Percentiles rank a stretch among this genome's conserved stretches.
phyloP scores from a whole-genome alignment of 1,140 invertebrate genomes.

The Hestina assimilis region DNA sequence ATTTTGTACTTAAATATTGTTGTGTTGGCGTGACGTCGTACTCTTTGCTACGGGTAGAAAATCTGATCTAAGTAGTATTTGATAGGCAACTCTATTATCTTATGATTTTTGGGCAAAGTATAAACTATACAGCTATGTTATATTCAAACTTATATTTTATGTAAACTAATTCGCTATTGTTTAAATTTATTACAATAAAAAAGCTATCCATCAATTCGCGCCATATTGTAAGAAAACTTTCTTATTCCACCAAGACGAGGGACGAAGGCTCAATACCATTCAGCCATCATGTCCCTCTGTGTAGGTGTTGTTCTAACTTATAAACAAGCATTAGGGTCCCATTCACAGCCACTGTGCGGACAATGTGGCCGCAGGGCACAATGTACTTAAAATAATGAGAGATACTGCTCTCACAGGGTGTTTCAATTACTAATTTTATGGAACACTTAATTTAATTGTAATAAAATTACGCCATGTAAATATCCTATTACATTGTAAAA shows the following conservation, averaged over 20 bases:
- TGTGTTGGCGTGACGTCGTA: no score
- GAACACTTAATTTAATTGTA: no score
- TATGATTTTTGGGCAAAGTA: no score
- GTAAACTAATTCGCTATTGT: neutral
- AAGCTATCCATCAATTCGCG: slow-evolving; percentile 22
- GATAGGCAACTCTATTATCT: no score
- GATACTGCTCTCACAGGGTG: slow-evolving; percentile 30
- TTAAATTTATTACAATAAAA: neutral
- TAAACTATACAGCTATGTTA: no score
- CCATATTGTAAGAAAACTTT: slow-evolving; percentile 26
- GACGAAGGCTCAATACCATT: slow-evolving; percentile 14
- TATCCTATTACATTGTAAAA: neutral
- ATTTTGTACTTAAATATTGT: no score
- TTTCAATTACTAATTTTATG: no score
- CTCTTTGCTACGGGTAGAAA: no score
- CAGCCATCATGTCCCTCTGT: slow-evolving; percentile 20
- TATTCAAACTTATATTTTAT: neutral
- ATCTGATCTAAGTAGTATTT: no score
- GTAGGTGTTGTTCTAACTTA: slow-evolving; percentile 39
- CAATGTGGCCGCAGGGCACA: slow-evolving; percentile 42
- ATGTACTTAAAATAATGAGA: slow-evolving; percentile 36
- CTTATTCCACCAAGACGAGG: slow-evolving; percentile 29
- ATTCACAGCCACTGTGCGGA: slow-evolving; percentile 55
- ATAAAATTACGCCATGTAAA: no score
- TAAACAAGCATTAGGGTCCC: slow-evolving; percentile 49